Percentiles rank a stretch among this genome's conserved stretches.
Conservation (phyloP, 2,888 invertebrate species). For the Sicus ferrugineus region DNA sequence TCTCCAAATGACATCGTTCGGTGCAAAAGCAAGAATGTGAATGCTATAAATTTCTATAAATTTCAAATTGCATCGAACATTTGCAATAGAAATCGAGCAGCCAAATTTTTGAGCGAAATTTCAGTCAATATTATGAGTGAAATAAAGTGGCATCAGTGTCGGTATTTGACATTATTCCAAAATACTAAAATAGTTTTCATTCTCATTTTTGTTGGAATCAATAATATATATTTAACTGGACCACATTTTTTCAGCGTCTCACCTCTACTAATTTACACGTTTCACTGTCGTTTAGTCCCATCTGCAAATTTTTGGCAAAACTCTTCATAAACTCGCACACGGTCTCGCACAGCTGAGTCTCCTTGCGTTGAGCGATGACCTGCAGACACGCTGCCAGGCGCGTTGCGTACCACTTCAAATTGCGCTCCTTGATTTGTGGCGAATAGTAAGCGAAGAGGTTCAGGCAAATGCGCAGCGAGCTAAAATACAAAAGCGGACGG, state of each 20-base stretch:
- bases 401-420: slow-evolving; percentile 79
- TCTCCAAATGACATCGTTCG: too few relatives aligned
- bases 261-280: slow-evolving; percentile 62
- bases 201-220: too few relatives aligned
- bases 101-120: too few relatives aligned
- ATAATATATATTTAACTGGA: too few relatives aligned
- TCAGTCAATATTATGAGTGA: too few relatives aligned
- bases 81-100: too few relatives aligned
- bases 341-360: slow-evolving; percentile 65
- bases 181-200: too few relatives aligned
- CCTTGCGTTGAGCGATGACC: slow-evolving; percentile 75
- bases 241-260: slow-evolving; percentile 30
- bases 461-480: slow-evolving; percentile 78
- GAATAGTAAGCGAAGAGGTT: slow-evolving; percentile 79
- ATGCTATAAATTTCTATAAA: too few relatives aligned
- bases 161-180: too few relatives aligned
- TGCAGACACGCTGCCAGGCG: slow-evolving; percentile 78
- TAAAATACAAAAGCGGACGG: slow-evolving; percentile 51
- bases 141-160: too few relatives aligned
- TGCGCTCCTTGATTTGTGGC: slow-evolving; percentile 78
- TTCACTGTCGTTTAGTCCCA: slow-evolving; percentile 62
- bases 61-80: too few relatives aligned
- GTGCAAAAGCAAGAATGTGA: too few relatives aligned
- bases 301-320: slow-evolving; percentile 60
- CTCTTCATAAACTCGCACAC: slow-evolving; percentile 60